phyloP scores from a whole-genome alignment of 2,797 vertebrate genomes.

The Borostomias antarcticus region DNA sequence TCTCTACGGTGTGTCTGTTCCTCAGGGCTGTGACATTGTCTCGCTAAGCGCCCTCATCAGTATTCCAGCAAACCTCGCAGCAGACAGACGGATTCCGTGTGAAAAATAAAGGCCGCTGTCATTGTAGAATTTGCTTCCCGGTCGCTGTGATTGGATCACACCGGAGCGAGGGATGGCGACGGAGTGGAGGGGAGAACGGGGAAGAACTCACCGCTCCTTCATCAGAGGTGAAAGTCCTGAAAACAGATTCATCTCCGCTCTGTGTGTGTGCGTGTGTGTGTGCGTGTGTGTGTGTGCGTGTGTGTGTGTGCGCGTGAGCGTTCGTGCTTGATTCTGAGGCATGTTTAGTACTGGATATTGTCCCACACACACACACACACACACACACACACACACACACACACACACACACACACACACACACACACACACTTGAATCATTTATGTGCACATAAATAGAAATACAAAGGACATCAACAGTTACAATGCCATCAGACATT shows the following conservation, averaged over 20 bases:
- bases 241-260: too few species aligned
- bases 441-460: too few species aligned
- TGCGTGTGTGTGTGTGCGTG: too few species aligned
- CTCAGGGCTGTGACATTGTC: conserved; percentile 74
- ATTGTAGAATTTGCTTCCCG: conserved; percentile 39
- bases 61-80: conserved; percentile 71
- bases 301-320: too few species aligned
- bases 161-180: conserved; percentile 5
- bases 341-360: not conserved
- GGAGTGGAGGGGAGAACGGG: conserved; percentile 19
- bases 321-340: too few species aligned
- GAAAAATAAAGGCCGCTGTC: conserved; percentile 52
- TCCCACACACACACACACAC: not conserved
- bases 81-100: conserved; percentile 61
- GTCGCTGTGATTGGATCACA: conserved; percentile 39
- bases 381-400: conserved; percentile 9
- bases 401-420: conserved; percentile 6
- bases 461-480: too few species aligned
- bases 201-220: conserved; percentile 9
- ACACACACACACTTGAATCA: too few species aligned
- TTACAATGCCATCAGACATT: too few species aligned
- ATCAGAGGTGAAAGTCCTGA: conserved; percentile 4
- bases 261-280: too few species aligned
- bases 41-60: conserved; percentile 75
- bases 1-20: conserved; percentile 39